Base-by-base conservation (phyloP, 2,113 vertebrate genomes). In the Lycaon pictus region DNA sequence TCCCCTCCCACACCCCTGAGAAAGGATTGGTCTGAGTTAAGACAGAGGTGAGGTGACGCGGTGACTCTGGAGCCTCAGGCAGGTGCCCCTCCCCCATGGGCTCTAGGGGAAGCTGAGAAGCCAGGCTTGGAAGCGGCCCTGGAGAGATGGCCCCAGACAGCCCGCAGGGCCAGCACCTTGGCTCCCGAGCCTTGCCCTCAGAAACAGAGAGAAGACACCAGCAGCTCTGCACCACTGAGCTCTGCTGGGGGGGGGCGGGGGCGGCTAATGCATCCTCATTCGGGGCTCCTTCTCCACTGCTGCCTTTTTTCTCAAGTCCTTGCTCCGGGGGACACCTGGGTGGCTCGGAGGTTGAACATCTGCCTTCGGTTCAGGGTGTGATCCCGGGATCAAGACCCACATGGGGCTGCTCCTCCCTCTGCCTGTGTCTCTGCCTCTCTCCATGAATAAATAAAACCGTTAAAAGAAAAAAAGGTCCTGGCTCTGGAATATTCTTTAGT, bases 161-260 rank as follows among this genome's bases (percentile, higher is more conserved):
- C 43, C 6, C 43, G 43, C 43, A 43, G 43, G 43, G 43, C 43
- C 43, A 43, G 43, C 43, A 43, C 43, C 43, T 7, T 13, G 1
- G 20, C 55, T 17, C 77, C 56, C 0, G 0, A 48, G 25, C 0
- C 15, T 5, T 4, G 5, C 65, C 56, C 94, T 19, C 53, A 25
- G 74, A 60, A 20, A 32, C 0, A 1, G 25, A 17, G 1, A 27
- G 74, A 43, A 23, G 15, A 23, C 0, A 19, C 0, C 1, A 32
- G 10, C 2, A 6, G 12, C 37, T 4, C 53, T 27, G 22, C 62
- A 72, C 37, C 63, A 19, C 55, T 1, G 15, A 7, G 72, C 43
- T 43, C 43, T 43, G 43, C 43, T 43, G 37, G 37, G 37, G 37
- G 3, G 37, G 43, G 43, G 43, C 1, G 6, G 43, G 43, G 43